phyloP scores from a whole-genome alignment of 2,113 vertebrate genomes.

The Isurus oxyrinchus region DNA sequence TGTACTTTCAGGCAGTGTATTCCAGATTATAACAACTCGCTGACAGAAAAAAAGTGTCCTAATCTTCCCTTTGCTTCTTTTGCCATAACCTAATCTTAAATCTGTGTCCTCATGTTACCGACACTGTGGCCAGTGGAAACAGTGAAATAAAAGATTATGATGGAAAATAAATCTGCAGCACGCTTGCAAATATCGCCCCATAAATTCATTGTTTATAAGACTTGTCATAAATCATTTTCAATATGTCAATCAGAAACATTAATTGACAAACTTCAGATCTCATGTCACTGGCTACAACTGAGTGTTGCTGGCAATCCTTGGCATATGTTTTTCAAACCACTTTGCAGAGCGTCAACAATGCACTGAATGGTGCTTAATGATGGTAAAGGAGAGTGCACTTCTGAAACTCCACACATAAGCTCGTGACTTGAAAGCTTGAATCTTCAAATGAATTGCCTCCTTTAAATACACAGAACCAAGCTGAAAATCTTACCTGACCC shows the following conservation, averaged over 20 bases:
- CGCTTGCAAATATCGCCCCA: background rate
- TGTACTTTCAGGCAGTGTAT: background rate
- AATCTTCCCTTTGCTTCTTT: background rate
- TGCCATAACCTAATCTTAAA: background rate
- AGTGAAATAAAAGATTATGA: background rate
- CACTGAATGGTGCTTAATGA: background rate
- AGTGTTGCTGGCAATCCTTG: background rate
- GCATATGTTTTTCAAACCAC: background rate
- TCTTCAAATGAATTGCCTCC: background rate
- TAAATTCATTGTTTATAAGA: background rate
- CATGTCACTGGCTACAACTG: background rate
- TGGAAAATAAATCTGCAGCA: background rate
- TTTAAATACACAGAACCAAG: background rate
- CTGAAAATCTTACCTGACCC: background rate
- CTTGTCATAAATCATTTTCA: background rate
- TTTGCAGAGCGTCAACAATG: background rate
- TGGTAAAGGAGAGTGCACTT: background rate
- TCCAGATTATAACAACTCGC: background rate
- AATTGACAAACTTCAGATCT: background rate
- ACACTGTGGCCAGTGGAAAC: background rate
- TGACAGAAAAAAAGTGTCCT: background rate
- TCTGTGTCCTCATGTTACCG: background rate
- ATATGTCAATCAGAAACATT: background rate
- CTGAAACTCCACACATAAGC: background rate
- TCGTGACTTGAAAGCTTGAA: background rate